phyloP scores from a whole-genome alignment of 2,888 invertebrate species.

The Chrysolina haemoptera region DNA sequence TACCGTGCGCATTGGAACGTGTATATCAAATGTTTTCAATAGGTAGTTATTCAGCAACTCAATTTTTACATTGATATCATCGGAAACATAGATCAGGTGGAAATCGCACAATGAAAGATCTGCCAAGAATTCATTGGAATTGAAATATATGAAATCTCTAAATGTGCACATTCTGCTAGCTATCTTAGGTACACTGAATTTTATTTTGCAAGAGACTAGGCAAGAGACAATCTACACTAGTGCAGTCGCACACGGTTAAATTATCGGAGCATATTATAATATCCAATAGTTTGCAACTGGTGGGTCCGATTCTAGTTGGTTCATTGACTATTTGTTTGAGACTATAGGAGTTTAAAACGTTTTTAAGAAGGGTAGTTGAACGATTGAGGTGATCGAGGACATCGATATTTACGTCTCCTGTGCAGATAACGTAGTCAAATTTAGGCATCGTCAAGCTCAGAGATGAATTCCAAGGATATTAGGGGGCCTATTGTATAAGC shows the following conservation, averaged over 20 bases:
- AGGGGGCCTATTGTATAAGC: slow-evolving; percentile 12
- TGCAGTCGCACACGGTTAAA: no score
- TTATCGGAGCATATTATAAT: slow-evolving; percentile 8
- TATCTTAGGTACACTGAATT: neutral
- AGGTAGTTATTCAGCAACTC: neutral
- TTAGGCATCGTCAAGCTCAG: neutral
- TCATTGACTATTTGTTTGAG: slow-evolving; percentile 9
- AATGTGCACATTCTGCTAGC: neutral
- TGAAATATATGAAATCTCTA: neutral
- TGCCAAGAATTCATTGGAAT: neutral
- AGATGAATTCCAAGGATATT: neutral
- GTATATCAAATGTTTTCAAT: neutral
- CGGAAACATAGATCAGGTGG: neutral
- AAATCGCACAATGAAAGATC: neutral
- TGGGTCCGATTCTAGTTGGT: slow-evolving; percentile 15
- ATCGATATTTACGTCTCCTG: slow-evolving; percentile 15
- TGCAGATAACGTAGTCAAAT: slow-evolving; percentile 14
- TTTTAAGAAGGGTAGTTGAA: slow-evolving; percentile 1
- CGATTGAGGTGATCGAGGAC: neutral
- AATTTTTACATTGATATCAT: slow-evolving; percentile 5
- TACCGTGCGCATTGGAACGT: neutral
- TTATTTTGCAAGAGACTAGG: neutral
- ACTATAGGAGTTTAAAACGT: slow-evolving; percentile 6
- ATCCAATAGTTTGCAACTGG: neutral
- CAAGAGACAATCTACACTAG: slow-evolving; percentile 1